Evolutionary conservation across 2,113 vertebrate species (phyloP).

Genomic region (Cyanistes caeruleus): DNA sequence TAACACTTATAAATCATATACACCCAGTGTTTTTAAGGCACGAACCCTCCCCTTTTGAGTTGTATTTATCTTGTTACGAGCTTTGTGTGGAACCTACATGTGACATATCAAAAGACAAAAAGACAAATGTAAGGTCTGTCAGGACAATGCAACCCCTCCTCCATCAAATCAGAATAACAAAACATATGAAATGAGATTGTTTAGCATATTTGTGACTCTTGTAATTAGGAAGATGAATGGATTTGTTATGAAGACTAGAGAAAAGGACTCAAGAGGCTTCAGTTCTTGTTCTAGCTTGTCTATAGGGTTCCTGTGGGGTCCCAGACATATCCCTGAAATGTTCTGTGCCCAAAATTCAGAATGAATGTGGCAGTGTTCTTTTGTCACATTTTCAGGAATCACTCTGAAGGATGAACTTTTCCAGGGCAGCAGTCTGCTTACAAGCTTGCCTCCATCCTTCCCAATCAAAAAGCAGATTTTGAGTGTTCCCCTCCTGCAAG

Average conservation of each 20-base stretch:
- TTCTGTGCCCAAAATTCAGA: background rate
- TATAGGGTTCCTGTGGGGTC: background rate
- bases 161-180: background rate
- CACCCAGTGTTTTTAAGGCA: background rate
- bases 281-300: background rate
- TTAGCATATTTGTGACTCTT: background rate
- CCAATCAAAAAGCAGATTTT: background rate
- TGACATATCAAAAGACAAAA: background rate
- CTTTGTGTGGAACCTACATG: background rate
- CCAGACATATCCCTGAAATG: accelerated
- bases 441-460: background rate
- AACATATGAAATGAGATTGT: background rate
- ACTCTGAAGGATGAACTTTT: background rate
- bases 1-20: background rate
- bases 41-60: background rate
- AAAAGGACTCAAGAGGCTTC: background rate
- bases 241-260: background rate
- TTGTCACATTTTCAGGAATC: background rate
- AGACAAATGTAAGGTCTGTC: background rate
- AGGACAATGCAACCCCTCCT: background rate
- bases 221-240: background rate
- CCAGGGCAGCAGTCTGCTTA: background rate
- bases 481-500: background rate
- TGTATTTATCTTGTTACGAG: background rate
- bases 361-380: background rate